phyloP scores from a whole-genome alignment of 1,140 invertebrate genomes.

The Paralvinella palmiformis region DNA sequence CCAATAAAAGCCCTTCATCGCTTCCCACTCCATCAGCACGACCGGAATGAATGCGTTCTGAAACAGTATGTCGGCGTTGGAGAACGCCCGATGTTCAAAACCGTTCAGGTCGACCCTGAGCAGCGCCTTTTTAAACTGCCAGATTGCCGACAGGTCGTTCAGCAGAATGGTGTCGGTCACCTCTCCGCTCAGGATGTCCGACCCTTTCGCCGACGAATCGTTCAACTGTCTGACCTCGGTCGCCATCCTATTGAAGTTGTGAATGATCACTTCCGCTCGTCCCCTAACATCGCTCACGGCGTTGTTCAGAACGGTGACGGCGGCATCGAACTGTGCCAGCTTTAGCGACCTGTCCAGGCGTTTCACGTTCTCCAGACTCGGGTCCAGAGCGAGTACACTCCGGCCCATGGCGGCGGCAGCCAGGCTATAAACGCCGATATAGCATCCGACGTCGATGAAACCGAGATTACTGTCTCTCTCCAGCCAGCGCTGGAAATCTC shows the following conservation, averaged over 20 bases:
- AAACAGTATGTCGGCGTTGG: too few species aligned
- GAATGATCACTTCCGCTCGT: not conserved
- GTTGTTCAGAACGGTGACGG: not conserved
- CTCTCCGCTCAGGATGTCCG: not conserved
- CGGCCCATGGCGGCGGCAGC: not conserved
- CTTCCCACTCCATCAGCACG: too few species aligned
- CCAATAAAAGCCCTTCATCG: too few species aligned
- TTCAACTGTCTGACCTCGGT: not conserved
- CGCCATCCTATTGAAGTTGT: not conserved
- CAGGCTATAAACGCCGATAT: not conserved
- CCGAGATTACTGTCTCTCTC: not conserved
- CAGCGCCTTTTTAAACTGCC: not conserved
- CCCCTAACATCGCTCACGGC: not conserved
- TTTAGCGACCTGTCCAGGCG: not conserved
- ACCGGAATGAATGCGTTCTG: too few species aligned
- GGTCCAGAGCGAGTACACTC: not conserved
- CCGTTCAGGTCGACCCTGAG: not conserved
- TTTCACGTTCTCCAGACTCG: slow-evolving; percentile 10
- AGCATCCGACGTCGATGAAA: not conserved
- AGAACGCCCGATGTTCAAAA: not conserved
- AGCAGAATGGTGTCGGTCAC: slow-evolving; percentile 5
- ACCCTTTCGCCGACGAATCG: not conserved
- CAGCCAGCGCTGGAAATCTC: not conserved
- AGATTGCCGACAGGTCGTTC: not conserved
- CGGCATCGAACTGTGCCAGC: not conserved